These are phyloP conservation scores for Ginglymostoma cirratum DNA, from an alignment of 2,113 vertebrate genomes.

Conservation along the genomic window DNA sequence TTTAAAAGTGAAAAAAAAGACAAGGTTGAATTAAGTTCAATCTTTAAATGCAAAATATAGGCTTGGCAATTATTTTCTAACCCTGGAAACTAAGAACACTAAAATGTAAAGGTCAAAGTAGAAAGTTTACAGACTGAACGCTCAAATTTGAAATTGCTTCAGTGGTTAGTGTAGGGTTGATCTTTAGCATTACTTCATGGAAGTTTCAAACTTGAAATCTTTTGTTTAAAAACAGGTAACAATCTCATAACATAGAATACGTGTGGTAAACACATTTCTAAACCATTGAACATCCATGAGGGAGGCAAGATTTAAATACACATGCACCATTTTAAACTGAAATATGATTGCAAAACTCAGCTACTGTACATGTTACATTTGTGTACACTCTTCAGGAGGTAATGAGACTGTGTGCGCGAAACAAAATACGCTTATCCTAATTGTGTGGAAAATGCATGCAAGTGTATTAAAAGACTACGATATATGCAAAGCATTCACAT, in stretches of 20 bases:
- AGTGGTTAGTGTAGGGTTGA: not conserved
- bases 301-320: not conserved
- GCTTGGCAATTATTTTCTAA: not conserved
- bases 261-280: too few relatives aligned
- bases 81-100: not conserved
- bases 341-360: not conserved
- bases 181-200: not conserved
- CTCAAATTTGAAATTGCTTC: not conserved
- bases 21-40: not conserved
- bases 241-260: too few relatives aligned
- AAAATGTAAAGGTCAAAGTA: not conserved
- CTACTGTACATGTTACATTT: not conserved
- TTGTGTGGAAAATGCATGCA: not conserved
- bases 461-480: not conserved
- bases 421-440: not conserved
- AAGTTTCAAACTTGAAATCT: not conserved
- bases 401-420: too few relatives aligned
- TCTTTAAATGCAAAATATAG: not conserved
- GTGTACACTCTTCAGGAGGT: too few relatives aligned
- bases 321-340: not conserved
- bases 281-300: too few relatives aligned
- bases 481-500: not conserved
- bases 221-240: not conserved
- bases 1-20: not conserved
- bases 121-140: not conserved